phyloP scores from a whole-genome alignment of 2,113 vertebrate species.

The Vidua macroura region DNA sequence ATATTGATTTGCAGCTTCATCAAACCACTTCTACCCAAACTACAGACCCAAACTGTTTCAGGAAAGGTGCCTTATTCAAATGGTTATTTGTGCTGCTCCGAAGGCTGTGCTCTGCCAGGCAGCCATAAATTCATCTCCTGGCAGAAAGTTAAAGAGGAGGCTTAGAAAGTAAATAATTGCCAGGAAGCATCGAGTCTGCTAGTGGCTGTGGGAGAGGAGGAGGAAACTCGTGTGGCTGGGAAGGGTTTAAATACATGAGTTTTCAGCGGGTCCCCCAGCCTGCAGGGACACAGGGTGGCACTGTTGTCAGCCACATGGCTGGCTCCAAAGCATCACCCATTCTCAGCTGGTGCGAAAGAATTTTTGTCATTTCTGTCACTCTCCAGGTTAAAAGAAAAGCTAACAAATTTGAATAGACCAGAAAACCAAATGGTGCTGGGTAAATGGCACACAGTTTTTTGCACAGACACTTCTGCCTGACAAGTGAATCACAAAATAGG shows the following conservation, averaged over 20 bases:
- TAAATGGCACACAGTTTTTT: not conserved
- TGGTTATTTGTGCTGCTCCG: not conserved
- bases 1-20: constrained; percentile 67
- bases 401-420: not conserved
- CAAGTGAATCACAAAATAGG: not conserved
- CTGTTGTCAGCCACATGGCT: constrained; percentile 29
- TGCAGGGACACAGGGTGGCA: constrained; percentile 29
- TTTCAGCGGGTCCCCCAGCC: not conserved
- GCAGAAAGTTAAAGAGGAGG: constrained; percentile 31
- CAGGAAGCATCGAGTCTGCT: not conserved
- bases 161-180: constrained; percentile 39
- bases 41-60: not conserved
- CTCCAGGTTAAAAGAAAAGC: not conserved
- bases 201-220: not conserved
- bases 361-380: not conserved
- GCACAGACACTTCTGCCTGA: not conserved
- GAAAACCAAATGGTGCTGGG: not conserved
- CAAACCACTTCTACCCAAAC: constrained; percentile 43
- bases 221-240: not conserved
- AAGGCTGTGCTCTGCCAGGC: not conserved
- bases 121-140: constrained; percentile 14
- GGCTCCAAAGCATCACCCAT: not conserved
- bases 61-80: constrained; percentile 10
- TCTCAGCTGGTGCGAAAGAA: not conserved
- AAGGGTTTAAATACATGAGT: not conserved